phyloP scores from a whole-genome alignment of 2,888 invertebrate species.

The Eupsilia transversa region DNA sequence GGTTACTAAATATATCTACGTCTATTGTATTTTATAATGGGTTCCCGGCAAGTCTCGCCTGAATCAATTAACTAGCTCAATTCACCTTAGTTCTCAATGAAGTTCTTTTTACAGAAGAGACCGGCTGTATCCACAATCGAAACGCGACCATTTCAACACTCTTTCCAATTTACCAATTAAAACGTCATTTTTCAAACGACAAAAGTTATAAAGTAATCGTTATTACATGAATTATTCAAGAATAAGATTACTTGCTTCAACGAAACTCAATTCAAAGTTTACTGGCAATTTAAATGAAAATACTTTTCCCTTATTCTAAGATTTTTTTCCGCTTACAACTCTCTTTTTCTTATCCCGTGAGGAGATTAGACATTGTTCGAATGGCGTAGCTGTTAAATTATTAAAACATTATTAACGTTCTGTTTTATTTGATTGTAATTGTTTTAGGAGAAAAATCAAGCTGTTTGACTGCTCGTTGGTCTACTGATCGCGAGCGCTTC shows the following conservation, averaged over 20 bases:
- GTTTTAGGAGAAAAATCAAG: background rate
- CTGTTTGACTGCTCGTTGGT: background rate
- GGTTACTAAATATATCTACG: too few relatives aligned
- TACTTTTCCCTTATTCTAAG: slow-evolving; percentile 71
- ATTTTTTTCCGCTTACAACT: slow-evolving; percentile 76
- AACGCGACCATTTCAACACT: background rate
- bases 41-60: too few relatives aligned
- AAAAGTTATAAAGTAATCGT: slow-evolving; percentile 68
- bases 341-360: slow-evolving; percentile 76
- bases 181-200: slow-evolving; percentile 52
- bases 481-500: background rate
- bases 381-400: slow-evolving; percentile 66
- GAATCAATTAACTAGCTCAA: too few relatives aligned
- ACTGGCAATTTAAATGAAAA: slow-evolving; percentile 82
- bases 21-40: too few relatives aligned
- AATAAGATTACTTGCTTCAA: slow-evolving; percentile 80
- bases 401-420: slow-evolving; percentile 65
- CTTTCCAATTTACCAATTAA: slow-evolving; percentile 20
- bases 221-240: slow-evolving; percentile 75
- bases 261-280: slow-evolving; percentile 82
- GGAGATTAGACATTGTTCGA: slow-evolving; percentile 81
- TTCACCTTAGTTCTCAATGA: background rate
- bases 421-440: slow-evolving; percentile 58
- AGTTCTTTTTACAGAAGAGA: background rate
- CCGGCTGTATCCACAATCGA: background rate